Evolutionary conservation across 92 coral and sea anemone genomes (phyloP).

Genomic region (Isaurus tuberculatus): DNA sequence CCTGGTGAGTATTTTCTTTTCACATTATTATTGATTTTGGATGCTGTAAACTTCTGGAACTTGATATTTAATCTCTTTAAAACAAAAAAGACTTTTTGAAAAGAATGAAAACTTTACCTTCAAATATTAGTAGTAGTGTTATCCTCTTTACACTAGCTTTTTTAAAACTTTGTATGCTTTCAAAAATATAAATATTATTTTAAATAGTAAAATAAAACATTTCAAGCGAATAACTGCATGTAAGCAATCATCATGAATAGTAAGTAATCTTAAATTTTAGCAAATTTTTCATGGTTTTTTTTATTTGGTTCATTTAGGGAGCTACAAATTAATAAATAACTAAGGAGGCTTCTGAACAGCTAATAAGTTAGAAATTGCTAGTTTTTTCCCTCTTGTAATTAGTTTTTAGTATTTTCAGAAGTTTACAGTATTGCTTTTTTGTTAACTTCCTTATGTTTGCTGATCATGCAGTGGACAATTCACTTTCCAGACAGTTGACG

Average conservation of each 20-base stretch:
- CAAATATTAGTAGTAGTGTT: background rate
- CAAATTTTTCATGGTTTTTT: no score
- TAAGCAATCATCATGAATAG: no score
- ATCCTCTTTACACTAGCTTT: background rate
- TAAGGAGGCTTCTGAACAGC: background rate
- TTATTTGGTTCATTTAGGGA: no score
- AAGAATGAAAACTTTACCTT: background rate
- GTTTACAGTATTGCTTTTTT: conserved; percentile 3
- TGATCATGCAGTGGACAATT: conserved; percentile 39
- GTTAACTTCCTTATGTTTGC: conserved; percentile 28
- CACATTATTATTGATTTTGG: background rate
- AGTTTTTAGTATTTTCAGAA: background rate
- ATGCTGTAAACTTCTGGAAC: conserved; percentile 35
- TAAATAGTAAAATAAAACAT: no score
- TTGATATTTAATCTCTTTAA: background rate
- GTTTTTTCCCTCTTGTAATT: background rate
- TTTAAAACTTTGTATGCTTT: no score
- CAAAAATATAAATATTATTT: no score
- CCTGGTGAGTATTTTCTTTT: conserved; percentile 3
- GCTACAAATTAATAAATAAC: no score
- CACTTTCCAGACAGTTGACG: conserved; percentile 40
- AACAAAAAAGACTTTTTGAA: background rate
- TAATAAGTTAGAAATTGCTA: background rate
- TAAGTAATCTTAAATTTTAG: no score
- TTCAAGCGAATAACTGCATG: no score